Conservation (phyloP, 2,113 vertebrate species). For the Synchiropus splendidus region DNA sequence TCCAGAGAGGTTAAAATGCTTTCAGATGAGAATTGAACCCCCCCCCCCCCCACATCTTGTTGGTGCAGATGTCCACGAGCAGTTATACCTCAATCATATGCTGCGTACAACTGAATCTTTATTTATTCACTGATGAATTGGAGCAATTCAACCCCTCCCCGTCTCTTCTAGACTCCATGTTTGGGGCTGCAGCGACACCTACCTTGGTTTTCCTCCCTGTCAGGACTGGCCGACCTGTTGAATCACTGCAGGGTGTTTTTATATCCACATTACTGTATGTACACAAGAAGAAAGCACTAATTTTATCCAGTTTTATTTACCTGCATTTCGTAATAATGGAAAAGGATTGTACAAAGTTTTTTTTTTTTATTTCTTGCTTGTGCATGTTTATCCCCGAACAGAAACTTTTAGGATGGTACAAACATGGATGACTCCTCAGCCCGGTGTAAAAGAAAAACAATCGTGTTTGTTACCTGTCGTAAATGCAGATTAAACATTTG, state of each 20-base stretch:
- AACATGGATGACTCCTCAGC: constrained; percentile 59
- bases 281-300: constrained; percentile 93
- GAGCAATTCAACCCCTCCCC: too few species aligned
- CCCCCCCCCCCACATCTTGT: too few species aligned
- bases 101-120: too few species aligned
- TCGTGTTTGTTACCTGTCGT: constrained; percentile 68
- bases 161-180: too few species aligned
- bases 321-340: constrained; percentile 76
- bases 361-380: constrained; percentile 75
- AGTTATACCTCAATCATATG: constrained; percentile 18
- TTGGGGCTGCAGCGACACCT: too few species aligned
- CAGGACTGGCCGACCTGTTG: constrained; percentile 1
- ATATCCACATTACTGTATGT: constrained; percentile 54
- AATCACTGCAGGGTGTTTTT: constrained; percentile 49
- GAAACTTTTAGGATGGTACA: constrained; percentile 84
- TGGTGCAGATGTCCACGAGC: constrained; percentile 1
- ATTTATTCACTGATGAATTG: too few species aligned
- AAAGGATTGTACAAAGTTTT: constrained; percentile 90
- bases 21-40: too few species aligned
- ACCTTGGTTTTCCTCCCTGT: too few species aligned
- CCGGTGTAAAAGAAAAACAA: constrained; percentile 55
- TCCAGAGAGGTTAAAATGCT: too few species aligned
- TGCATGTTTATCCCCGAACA: constrained; percentile 79
- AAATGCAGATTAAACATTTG: constrained; percentile 84
- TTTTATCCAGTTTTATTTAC: constrained; percentile 81